Evolutionary conservation across 2,113 vertebrate genomes (phyloP).

Genomic region (Electrona antarctica): DNA sequence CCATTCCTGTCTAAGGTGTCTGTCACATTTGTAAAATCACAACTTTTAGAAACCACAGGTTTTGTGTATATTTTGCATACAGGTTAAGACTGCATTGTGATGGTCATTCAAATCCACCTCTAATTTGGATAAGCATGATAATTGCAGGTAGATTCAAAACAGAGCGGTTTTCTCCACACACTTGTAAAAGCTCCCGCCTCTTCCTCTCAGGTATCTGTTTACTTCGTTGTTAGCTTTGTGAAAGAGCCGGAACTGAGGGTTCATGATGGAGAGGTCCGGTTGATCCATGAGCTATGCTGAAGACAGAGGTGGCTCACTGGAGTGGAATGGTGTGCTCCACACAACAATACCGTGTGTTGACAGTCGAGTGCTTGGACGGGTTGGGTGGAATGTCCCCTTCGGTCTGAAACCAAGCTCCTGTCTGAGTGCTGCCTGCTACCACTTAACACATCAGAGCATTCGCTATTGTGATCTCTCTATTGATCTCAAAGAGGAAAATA

Average conservation of each 20-base stretch:
- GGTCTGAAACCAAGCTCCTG: slow-evolving; percentile 42
- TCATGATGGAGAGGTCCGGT: slow-evolving; percentile 37
- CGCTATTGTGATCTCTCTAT: no score
- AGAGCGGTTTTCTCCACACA: neutral
- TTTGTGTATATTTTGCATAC: no score
- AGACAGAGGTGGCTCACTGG: slow-evolving; percentile 61
- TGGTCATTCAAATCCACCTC: neutral
- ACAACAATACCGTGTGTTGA: slow-evolving; percentile 74
- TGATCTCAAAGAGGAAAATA: neutral
- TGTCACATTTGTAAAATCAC: no score
- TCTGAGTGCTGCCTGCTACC: slow-evolving; percentile 7
- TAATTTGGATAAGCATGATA: no score
- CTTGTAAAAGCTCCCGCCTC: neutral
- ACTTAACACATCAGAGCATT: no score
- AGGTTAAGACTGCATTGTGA: no score
- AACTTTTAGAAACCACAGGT: no score
- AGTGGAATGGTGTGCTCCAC: slow-evolving; percentile 67
- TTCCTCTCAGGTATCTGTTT: slow-evolving; percentile 40
- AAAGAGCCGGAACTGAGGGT: slow-evolving; percentile 26
- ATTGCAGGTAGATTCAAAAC: neutral
- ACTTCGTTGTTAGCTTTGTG: slow-evolving; percentile 30
- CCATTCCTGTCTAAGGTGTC: no score
- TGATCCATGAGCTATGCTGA: slow-evolving; percentile 56
- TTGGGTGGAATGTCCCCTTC: slow-evolving; percentile 68
- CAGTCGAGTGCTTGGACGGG: slow-evolving; percentile 61